Evolutionary conservation across 2,113 vertebrate species (phyloP).

Genomic region (Girardinichthys multiradiatus): DNA sequence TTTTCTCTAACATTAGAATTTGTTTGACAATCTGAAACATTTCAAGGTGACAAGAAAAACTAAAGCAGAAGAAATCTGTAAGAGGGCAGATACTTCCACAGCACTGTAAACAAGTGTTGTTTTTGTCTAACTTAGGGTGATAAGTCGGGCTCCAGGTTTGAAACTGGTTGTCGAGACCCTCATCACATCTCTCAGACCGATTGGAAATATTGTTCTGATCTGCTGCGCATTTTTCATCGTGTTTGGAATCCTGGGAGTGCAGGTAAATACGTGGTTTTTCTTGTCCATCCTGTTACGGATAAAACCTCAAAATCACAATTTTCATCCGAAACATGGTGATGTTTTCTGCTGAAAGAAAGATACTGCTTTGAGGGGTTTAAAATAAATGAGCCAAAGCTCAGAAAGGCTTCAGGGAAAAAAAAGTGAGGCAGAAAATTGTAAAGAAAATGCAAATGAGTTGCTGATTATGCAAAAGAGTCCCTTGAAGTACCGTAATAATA

Average conservation of each 20-base stretch:
- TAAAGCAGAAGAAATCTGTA: background rate
- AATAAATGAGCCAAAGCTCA: constrained; percentile 43
- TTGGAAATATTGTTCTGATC: constrained; percentile 98
- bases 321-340: constrained; percentile 20
- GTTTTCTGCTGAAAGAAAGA: constrained; percentile 29
- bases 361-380: constrained; percentile 34
- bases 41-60: background rate
- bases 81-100: background rate
- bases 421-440: constrained; percentile 45
- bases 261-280: constrained; percentile 79
- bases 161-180: constrained; percentile 98
- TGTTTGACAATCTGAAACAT: background rate
- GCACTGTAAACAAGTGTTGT: constrained; percentile 2
- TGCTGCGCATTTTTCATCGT: constrained; percentile 99
- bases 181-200: constrained; percentile 95
- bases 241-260: constrained; percentile 96
- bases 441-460: constrained; percentile 68
- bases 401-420: constrained; percentile 58
- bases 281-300: constrained; percentile 29
- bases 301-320: constrained; percentile 15
- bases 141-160: constrained; percentile 94
- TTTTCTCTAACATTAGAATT: too few relatives aligned
- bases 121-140: constrained; percentile 84
- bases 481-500: constrained; percentile 57
- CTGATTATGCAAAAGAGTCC: constrained; percentile 59